A percentile compares a stretch with the other conserved stretches of the same genome.
These are phyloP conservation scores for Anodontia alba DNA, from an alignment of 2,888 invertebrate species.

Conservation along the genomic window DNA sequence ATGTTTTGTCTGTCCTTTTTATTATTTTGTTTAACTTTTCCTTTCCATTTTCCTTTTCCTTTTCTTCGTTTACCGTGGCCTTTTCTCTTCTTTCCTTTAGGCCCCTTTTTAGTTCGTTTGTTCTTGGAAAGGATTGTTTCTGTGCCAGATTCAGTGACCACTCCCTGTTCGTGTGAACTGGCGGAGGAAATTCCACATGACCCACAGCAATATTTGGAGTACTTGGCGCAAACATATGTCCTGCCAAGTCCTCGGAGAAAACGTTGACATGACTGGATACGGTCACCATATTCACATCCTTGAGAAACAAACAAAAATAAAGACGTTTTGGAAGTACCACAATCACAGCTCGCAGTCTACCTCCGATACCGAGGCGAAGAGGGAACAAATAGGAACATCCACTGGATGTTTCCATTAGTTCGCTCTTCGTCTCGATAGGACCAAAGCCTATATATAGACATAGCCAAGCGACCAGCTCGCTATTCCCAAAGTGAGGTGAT, in stretches of 20 bases:
- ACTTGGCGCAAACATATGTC: slow-evolving; percentile 37
- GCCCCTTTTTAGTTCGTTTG: not conserved
- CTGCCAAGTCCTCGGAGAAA: slow-evolving; percentile 39
- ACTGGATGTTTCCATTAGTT: too few relatives aligned
- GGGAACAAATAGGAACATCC: too few relatives aligned
- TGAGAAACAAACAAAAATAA: slow-evolving; percentile 26
- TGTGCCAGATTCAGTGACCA: not conserved
- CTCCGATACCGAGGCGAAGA: too few relatives aligned
- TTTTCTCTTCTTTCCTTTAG: not conserved
- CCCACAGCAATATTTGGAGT: slow-evolving; percentile 44
- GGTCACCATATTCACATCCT: slow-evolving; percentile 78
- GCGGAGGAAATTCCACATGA: not conserved
- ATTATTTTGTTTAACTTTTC: not conserved
- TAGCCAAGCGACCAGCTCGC: too few relatives aligned
- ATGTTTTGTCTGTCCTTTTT: not conserved
- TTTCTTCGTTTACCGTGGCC: not conserved
- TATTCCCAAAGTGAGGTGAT: too few relatives aligned
- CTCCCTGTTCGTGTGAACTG: not conserved
- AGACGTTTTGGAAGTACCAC: too few relatives aligned
- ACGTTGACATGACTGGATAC: slow-evolving; percentile 63
- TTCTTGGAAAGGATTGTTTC: not conserved
- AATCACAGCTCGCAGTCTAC: too few relatives aligned
- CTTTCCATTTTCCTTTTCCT: not conserved
- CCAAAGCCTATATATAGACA: too few relatives aligned
- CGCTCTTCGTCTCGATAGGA: too few relatives aligned